phyloP scores from a whole-genome alignment of 2,888 invertebrate genomes.

The Tipula confusa region DNA sequence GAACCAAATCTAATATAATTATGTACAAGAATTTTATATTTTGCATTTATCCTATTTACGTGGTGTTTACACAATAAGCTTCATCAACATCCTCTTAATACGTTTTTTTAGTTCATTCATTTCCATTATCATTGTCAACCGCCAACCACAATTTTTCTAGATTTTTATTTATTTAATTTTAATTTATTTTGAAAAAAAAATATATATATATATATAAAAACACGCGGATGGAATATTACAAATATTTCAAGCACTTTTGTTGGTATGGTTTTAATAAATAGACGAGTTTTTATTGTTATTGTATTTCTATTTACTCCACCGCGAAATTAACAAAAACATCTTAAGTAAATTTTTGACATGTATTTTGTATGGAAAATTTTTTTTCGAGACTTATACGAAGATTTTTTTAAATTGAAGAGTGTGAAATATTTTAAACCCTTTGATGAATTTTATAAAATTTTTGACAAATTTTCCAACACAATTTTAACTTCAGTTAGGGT shows the following conservation, averaged over 20 bases:
- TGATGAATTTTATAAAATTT: background rate
- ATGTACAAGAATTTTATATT: background rate
- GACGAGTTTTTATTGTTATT: background rate
- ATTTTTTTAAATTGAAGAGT: background rate
- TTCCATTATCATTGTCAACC: background rate
- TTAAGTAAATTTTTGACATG: background rate
- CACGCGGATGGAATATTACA: background rate
- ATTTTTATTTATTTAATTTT: background rate
- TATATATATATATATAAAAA: background rate
- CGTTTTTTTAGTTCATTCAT: background rate
- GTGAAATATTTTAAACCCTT: background rate
- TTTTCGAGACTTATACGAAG: background rate
- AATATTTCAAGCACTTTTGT: background rate
- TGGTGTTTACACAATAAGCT: background rate
- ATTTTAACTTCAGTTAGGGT: background rate
- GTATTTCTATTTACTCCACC: background rate
- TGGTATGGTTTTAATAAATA: background rate
- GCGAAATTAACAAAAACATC: background rate
- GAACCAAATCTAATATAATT: background rate
- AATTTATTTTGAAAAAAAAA: background rate
- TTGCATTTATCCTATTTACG: background rate
- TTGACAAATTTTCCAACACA: background rate
- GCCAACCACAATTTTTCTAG: slow-evolving; percentile 20
- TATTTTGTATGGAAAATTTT: background rate
- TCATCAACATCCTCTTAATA: background rate